phyloP scores from a whole-genome alignment of 1,140 invertebrate genomes.

The Drosophila rhopaloa region DNA sequence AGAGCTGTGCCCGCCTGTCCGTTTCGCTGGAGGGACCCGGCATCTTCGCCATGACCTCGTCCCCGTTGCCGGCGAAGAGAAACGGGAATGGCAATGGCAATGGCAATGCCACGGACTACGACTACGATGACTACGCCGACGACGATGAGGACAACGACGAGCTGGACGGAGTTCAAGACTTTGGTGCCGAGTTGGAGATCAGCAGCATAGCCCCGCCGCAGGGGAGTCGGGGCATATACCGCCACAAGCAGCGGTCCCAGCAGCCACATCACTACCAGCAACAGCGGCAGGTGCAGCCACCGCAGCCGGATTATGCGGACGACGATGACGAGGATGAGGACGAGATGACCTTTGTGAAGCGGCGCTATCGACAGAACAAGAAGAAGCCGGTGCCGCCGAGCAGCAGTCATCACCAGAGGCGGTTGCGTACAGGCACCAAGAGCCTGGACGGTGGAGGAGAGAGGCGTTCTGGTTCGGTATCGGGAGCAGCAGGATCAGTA shows the following conservation, averaged over 20 bases:
- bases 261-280: slow-evolving; percentile 34
- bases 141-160: slow-evolving; percentile 76
- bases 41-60: slow-evolving; percentile 79
- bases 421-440: slow-evolving; percentile 71
- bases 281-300: slow-evolving; percentile 24
- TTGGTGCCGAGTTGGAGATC: slow-evolving; percentile 63
- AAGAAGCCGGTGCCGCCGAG: slow-evolving; percentile 62
- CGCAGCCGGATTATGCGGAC: slow-evolving; percentile 61
- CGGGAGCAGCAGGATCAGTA: slow-evolving; percentile 22
- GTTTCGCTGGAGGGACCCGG: slow-evolving; percentile 91
- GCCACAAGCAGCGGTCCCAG: slow-evolving; percentile 33
- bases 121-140: slow-evolving; percentile 75
- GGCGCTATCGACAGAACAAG: slow-evolving; percentile 81
- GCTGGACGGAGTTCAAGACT: slow-evolving; percentile 59
- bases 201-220: slow-evolving; percentile 56
- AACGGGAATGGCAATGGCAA: slow-evolving; percentile 55
- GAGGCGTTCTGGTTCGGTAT: slow-evolving; percentile 31
- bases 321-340: slow-evolving; percentile 79
- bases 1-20: slow-evolving; percentile 93
- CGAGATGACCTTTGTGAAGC: slow-evolving; percentile 66
- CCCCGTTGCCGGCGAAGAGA: slow-evolving; percentile 67
- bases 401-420: slow-evolving; percentile 72
- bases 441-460: slow-evolving; percentile 66
- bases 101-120: slow-evolving; percentile 68
- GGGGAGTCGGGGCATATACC: slow-evolving; percentile 42